Evolutionary conservation across 2,888 invertebrate species (phyloP), one percentile per base, ranked within the genome.

Genomic region (Hypomecis punctinalis): DNA sequence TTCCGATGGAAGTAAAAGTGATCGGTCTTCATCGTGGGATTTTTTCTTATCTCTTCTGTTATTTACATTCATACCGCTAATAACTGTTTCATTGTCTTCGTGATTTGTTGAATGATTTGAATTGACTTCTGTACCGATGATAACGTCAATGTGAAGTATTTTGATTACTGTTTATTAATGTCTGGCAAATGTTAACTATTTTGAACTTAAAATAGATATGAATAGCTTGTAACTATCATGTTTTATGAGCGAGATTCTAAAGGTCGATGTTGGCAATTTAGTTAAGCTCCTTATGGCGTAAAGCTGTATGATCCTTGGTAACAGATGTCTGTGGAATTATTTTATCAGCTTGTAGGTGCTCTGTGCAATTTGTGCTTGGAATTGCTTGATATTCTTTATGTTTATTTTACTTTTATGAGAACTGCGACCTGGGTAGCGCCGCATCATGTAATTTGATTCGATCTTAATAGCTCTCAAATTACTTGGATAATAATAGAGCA

Each of bases 71-170:
- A n/a, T 46, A 42, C 45, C 56, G 57, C 67, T 63, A 69, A 61
- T 63, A 60, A 57, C 59, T 39, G 53, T 47, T 62, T 63, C 40
- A 66, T 65, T 63, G 59, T 52, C 56, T 39, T 49, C 43, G 43
- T 56, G 70, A 67, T 71, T 64, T 67, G 63, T 69, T 49, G 37
- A 63, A 37, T 66, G 56, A 55, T 57, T 62, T 33, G 54, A 58
- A 62, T 68, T 42, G 57, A 62, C 61, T 68, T 64, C 58, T 60
- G 61, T 46, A 57, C 43, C 55, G 33, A 54, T 60, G 60, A 63
- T 43, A 63, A 46, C 62, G 45, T 57, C 46, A 52, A 51, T 51
- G 40, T 51, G 36, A 35, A 49, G 58, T 49, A 59, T 49, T 47
- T 57, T 66, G 48, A 61, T 61, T 52, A 54, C 45, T 48, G 43